Percentiles rank a stretch among this genome's conserved stretches.
These are phyloP conservation scores for Geococcyx californianus DNA, from an alignment of 2,113 vertebrate species.

Conservation along the genomic window DNA sequence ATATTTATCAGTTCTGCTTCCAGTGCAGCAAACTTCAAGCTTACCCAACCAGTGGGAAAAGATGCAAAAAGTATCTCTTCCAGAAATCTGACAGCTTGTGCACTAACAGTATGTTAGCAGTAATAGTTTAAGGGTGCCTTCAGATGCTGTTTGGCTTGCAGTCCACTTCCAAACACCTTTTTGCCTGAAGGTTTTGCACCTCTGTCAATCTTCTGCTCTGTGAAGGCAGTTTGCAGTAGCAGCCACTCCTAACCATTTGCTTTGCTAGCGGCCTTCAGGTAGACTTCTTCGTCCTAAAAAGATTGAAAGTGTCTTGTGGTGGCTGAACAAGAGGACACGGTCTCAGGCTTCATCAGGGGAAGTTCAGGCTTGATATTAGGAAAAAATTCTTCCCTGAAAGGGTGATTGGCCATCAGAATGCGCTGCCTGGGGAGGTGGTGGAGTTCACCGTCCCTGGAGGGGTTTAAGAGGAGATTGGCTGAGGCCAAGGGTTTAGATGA, in stretches of 20 bases:
- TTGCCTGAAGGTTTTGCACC: not conserved
- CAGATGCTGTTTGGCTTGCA: not conserved
- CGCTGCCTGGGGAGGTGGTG: no score
- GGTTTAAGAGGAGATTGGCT: no score
- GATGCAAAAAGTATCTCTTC: not conserved
- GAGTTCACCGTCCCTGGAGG: no score
- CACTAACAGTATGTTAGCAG: not conserved
- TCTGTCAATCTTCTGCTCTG: not conserved
- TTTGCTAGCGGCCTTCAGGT: not conserved
- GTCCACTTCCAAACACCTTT: not conserved
- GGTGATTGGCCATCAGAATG: no score
- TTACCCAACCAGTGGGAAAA: not conserved
- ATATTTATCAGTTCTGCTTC: conserved; percentile 3
- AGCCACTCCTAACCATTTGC: not conserved
- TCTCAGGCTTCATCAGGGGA: no score
- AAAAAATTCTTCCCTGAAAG: no score
- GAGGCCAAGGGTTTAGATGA: no score
- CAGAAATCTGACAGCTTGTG: not conserved
- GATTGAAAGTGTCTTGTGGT: not conserved
- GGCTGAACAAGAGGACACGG: no score
- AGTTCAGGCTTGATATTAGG: no score
- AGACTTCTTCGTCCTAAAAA: not conserved
- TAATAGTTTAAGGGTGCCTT: not conserved
- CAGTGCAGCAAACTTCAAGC: not conserved
- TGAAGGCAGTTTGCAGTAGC: not conserved